Evolutionary conservation across 2,797 vertebrate genomes (phyloP), one percentile per base, ranked within the genome.

Genomic region (Coracias cyanogaster): DNA sequence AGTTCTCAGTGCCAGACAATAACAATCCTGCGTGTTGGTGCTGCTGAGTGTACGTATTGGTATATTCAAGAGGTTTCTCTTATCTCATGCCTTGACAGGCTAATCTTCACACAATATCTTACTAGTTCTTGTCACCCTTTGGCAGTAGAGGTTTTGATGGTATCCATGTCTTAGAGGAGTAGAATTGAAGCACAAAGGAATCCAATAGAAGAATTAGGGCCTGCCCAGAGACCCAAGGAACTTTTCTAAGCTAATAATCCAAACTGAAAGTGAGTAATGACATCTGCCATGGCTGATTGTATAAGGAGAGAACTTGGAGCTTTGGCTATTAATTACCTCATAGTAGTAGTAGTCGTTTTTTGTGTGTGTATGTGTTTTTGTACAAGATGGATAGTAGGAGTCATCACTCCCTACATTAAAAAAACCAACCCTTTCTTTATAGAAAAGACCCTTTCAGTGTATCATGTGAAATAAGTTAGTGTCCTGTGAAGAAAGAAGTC

Each of bases 231-330:
- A 86, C 45, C 70, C 35, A 35, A 52, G 19, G 31, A 94, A 54
- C 60, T 91, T 91, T 70, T 85, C 74, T 54, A 73, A 90, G 51
- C 29, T 78, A 90, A 86, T 77, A 85, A 85, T 85, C 72, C 64
- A 73, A 69, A 67, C 45, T 79, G 85, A 69, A 87, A 60, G 69
- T 72, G 45, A 90, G 37, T 80, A 64, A 80, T 61, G 64, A 22
- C 19, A 57, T 76, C n/a, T 87, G 67, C 90, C 52, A 26, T 45
- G 24, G 45, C 13, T 91, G 58, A 45, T 71, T 76, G 52, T 48
- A 31, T 85, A 79, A 82, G 71, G 62, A 88, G 51, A 17, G 43
- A 12, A 60, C 54, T 64, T 74, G 58, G 51, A 82, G 25, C 25
- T 90, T 55, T 93, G 67, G 55, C 64, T 93, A 5, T 93, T 90